phyloP scores from a whole-genome alignment of 2,888 invertebrate genomes.

The Ecdyonurus torrentis region DNA sequence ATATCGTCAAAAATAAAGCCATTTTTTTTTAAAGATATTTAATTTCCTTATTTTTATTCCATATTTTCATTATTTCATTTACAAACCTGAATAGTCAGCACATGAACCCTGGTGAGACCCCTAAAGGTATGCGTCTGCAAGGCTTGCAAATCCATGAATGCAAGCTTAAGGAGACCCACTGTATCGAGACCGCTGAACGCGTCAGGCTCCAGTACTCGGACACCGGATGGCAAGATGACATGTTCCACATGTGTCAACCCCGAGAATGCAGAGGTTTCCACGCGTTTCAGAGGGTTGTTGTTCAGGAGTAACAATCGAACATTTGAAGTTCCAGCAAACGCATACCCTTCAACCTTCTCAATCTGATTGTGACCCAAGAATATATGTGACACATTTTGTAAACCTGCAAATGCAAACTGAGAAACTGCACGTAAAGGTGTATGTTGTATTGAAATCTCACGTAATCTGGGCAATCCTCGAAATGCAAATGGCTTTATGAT shows the following conservation, averaged over 20 bases:
- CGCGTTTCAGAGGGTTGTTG: conserved; percentile 60
- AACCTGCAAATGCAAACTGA: conserved; percentile 66
- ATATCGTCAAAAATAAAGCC: too few relatives aligned
- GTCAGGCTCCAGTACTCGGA: conserved; percentile 50
- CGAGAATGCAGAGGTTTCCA: conserved; percentile 69
- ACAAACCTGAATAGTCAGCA: conserved; percentile 46
- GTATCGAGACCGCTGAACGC: conserved; percentile 68
- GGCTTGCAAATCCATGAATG: conserved; percentile 60
- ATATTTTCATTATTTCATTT: too few relatives aligned
- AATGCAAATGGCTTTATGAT: conserved; percentile 73
- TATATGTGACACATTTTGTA: conserved; percentile 61
- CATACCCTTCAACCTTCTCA: conserved; percentile 46
- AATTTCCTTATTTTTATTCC: too few relatives aligned
- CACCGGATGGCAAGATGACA: conserved; percentile 64
- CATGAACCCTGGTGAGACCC: conserved; percentile 55
- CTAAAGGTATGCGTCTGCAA: conserved; percentile 55
- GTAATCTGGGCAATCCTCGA: conserved; percentile 58
- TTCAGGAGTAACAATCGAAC: conserved; percentile 64
- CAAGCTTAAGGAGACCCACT: conserved; percentile 63
- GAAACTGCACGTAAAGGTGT: conserved; percentile 67
- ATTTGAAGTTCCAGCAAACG: conserved; percentile 75
- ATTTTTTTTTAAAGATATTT: too few relatives aligned
- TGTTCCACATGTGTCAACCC: conserved; percentile 68
- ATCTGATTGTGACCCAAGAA: conserved; percentile 54
- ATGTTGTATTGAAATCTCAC: conserved; percentile 68